Evolutionary conservation across 2,888 invertebrate genomes (phyloP), one percentile per base, ranked within the genome.

Genomic region (Drosophila quinaria): DNA sequence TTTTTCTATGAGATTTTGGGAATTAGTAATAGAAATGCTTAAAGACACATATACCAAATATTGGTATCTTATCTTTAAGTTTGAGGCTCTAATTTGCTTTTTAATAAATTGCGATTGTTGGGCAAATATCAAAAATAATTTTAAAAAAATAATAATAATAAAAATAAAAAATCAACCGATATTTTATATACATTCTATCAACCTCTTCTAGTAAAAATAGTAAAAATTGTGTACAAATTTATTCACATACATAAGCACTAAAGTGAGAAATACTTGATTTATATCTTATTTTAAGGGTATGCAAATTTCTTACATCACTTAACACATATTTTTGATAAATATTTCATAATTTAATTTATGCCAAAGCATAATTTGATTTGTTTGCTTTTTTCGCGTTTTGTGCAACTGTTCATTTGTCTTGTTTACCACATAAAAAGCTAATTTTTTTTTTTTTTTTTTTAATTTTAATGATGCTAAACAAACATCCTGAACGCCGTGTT

Each of bases 391-490:
- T 50, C 35, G 19, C 37, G n/a, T 50, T 25, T 42, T 55, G 49
- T 51, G 31, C 50, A 61, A 55, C 44, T 69, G 15, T 19, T 62
- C 41, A 47, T 56, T 70, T 47, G 35, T 4, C 13, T 70, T 70
- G 70, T 70, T 70, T 70, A 58, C 31, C 55, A 47, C 56, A 63
- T 22, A 37, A 31, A 46, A 62, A 62, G n/a, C 46, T 62, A 60
- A 19, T 39, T 51, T 47, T 17, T 22, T 2, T 19, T 19, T 19
- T 19, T 50, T 22, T 22, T 22, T 37, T 60, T 50, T 56, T 33
- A 47, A 22, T 58, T 44, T 19, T 19, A 49, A 44, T 67, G 47
- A 47, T n/a, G 22, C 33, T 9, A 33, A 2, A 2, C 51, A 62
- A 35, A 19, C 51, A 19, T 41, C 35, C 15, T 11, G 33, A n/a